These are phyloP conservation scores for Eupithecia tripunctaria DNA, from an alignment of 2,888 invertebrate species.

Conservation along the genomic window DNA sequence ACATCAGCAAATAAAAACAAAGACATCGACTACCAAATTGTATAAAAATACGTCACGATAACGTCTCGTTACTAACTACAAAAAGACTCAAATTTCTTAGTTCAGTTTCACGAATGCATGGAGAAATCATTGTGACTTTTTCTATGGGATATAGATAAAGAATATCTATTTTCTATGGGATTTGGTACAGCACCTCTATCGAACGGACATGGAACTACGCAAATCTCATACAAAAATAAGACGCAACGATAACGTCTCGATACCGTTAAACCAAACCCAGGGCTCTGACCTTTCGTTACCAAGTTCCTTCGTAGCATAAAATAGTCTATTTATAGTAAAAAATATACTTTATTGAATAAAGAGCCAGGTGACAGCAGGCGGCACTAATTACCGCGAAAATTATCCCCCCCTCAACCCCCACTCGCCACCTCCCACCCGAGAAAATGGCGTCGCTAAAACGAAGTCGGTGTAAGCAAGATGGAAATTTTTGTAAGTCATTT, in stretches of 20 bases:
- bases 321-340: conserved; percentile 1
- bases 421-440: not conserved
- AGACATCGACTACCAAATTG: too few species aligned
- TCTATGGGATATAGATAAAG: too few species aligned
- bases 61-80: too few species aligned
- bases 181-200: not conserved
- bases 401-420: not conserved
- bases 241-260: too few species aligned
- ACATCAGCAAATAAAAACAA: too few species aligned
- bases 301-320: not conserved
- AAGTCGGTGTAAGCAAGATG: conserved; percentile 36
- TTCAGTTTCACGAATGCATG: too few species aligned
- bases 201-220: not conserved
- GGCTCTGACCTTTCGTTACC: not conserved
- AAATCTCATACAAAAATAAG: not conserved
- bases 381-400: conserved; percentile 1
- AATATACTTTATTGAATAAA: conserved; percentile 1
- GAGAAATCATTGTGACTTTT: too few species aligned
- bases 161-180: not conserved
- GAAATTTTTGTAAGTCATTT: conserved; percentile 40
- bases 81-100: too few species aligned
- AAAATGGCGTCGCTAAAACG: conserved; percentile 39
- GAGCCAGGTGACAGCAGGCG: conserved; percentile 14
- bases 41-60: too few species aligned
- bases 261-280: too few species aligned